phyloP scores from a whole-genome alignment of 2,888 invertebrate species.

The Euplexia lucipara region DNA sequence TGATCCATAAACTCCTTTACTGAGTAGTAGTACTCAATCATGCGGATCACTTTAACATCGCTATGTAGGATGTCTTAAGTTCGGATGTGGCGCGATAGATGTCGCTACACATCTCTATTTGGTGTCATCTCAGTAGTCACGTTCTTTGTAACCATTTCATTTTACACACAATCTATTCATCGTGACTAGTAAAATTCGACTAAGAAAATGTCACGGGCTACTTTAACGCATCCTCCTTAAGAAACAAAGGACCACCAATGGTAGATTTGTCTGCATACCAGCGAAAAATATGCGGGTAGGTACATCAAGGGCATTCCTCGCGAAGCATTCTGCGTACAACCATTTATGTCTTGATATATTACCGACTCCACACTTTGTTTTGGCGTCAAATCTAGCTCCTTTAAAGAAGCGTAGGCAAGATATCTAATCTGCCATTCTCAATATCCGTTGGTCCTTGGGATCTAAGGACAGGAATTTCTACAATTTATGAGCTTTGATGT shows the following conservation, averaged over 20 bases:
- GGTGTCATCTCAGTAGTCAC: too few relatives aligned
- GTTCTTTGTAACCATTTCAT: too few relatives aligned
- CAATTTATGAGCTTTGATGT: conserved; percentile 29
- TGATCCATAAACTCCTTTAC: too few relatives aligned
- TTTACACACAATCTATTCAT: too few relatives aligned
- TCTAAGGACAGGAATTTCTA: conserved; percentile 31
- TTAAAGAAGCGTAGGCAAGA: conserved; percentile 30
- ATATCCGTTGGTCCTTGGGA: conserved; percentile 24
- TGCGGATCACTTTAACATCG: too few relatives aligned
- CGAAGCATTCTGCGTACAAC: conserved; percentile 31
- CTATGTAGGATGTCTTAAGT: too few relatives aligned
- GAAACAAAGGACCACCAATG: conserved; percentile 49
- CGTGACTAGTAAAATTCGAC: too few relatives aligned
- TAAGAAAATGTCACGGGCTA: too few relatives aligned
- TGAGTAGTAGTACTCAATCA: too few relatives aligned
- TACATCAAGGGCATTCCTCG: conserved; percentile 43
- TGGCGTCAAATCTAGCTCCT: conserved; percentile 49
- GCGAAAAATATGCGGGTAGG: conserved; percentile 16
- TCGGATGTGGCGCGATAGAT: too few relatives aligned
- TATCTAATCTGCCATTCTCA: conserved; percentile 38
- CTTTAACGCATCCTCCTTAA: background rate
- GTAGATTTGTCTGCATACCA: conserved; percentile 27
- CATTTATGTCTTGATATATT: conserved; percentile 58
- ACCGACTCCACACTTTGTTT: conserved; percentile 33
- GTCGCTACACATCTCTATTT: too few relatives aligned